phyloP scores from a whole-genome alignment of 2,113 vertebrate species.

The Onychostoma macrolepis region DNA sequence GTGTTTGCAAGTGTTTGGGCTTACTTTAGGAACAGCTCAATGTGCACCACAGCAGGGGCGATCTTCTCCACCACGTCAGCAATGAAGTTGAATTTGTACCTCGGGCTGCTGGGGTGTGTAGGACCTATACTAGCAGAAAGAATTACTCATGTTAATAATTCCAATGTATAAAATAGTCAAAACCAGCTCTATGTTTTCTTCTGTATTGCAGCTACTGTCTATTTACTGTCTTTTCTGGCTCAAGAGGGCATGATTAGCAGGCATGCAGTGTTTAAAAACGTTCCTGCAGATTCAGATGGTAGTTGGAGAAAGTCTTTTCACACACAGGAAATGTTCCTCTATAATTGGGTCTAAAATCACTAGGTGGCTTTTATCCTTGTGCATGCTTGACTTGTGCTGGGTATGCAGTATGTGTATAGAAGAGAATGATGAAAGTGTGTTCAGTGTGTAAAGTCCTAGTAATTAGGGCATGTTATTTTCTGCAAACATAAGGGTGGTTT shows the following conservation, averaged over 20 bases:
- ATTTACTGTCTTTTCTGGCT: not conserved
- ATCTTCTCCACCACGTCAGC: constrained; percentile 97
- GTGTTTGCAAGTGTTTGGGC: constrained; percentile 16
- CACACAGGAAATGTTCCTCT: constrained; percentile 50
- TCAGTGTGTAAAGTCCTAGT: constrained; percentile 26
- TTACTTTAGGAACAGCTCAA: constrained; percentile 93
- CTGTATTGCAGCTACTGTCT: not conserved
- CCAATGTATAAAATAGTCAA: not conserved
- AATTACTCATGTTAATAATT: constrained; percentile 66
- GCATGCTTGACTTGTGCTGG: not conserved
- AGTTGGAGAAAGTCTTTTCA: constrained; percentile 25
- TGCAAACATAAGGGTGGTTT: constrained; percentile 45
- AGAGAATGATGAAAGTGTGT: not conserved
- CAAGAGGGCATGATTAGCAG: constrained; percentile 21
- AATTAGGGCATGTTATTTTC: constrained; percentile 50
- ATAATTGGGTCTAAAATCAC: constrained; percentile 51
- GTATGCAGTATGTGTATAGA: not conserved
- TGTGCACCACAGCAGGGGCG: constrained; percentile 93
- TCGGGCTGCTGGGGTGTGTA: constrained; percentile 83
- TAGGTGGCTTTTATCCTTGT: constrained; percentile 31
- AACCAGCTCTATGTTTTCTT: not conserved
- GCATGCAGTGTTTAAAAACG: constrained; percentile 16
- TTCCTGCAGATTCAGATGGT: constrained; percentile 21
- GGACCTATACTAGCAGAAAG: constrained; percentile 88
- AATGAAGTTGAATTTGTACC: constrained; percentile 98